Evolutionary conservation across 2,113 vertebrate species (phyloP).

Genomic region (Sinocyclocheilus grahami): DNA sequence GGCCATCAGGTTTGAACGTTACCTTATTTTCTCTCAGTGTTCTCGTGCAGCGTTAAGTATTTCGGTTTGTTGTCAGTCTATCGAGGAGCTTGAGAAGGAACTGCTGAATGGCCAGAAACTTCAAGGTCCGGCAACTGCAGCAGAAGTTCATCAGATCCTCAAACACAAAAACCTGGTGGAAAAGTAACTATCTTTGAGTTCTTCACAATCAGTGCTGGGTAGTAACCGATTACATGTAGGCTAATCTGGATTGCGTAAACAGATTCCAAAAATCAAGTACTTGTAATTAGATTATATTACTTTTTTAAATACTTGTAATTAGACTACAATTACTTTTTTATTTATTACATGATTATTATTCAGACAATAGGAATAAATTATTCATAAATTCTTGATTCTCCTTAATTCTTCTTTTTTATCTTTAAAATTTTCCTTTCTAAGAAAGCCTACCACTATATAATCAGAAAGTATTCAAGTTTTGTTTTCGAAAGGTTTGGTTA

Average conservation of each 20-base stretch:
- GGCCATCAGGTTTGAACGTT: neutral
- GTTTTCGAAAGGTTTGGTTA: too few relatives aligned
- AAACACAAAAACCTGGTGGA: conserved; percentile 83
- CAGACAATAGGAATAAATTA: neutral
- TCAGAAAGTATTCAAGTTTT: too few relatives aligned
- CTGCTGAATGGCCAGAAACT: conserved; percentile 97
- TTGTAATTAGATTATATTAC: neutral
- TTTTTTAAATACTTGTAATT: neutral
- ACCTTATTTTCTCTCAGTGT: neutral
- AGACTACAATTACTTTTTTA: neutral
- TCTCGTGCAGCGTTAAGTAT: neutral
- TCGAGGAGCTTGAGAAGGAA: conserved; percentile 94
- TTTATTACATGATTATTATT: neutral
- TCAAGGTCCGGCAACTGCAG: conserved; percentile 92
- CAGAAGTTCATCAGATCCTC: conserved; percentile 87
- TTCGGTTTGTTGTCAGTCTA: conserved; percentile 74
- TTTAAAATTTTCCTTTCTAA: neutral
- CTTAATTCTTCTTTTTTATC: neutral
- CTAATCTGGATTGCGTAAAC: neutral
- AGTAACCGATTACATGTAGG: neutral
- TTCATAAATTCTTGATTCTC: too few relatives aligned
- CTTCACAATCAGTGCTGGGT: neutral
- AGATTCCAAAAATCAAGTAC: neutral
- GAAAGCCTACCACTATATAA: neutral
- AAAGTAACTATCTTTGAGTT: conserved; percentile 78